phyloP scores from a whole-genome alignment of 2,113 vertebrate genomes.

The Larimichthys polyactis region DNA sequence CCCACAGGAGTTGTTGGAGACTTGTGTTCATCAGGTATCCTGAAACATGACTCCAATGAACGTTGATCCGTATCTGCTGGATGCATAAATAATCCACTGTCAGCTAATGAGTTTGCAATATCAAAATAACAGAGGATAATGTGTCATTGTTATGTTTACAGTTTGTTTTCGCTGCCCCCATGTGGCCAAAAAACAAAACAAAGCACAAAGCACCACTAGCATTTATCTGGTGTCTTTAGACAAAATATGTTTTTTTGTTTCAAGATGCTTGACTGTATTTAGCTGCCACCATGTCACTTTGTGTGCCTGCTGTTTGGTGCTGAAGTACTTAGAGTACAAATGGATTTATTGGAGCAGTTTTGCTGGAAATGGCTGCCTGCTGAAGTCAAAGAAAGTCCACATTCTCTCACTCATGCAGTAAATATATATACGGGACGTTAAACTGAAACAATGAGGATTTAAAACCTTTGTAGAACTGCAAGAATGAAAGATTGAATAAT shows the following conservation, averaged over 20 bases:
- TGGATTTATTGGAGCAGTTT: background rate
- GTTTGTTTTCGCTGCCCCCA: background rate
- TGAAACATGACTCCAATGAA: constrained; percentile 13
- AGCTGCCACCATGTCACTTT: background rate
- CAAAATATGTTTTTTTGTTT: background rate
- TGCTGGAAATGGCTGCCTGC: constrained; percentile 1
- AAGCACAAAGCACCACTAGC: background rate
- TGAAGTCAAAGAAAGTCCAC: background rate
- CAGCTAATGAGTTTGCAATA: constrained; percentile 7
- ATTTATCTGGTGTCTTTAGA: background rate
- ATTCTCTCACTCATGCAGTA: background rate
- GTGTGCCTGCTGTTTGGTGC: background rate
- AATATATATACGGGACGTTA: background rate
- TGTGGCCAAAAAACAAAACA: background rate
- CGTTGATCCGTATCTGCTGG: background rate
- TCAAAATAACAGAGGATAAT: background rate
- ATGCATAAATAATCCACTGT: background rate
- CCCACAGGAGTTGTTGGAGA: background rate
- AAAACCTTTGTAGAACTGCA: background rate
- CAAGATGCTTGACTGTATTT: background rate
- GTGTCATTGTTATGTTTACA: background rate
- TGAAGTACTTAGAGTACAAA: background rate
- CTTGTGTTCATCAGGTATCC: background rate
- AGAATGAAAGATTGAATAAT: background rate
- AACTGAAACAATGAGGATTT: background rate